These are phyloP conservation scores for Bryconaethiops microstoma DNA, from an alignment of 2,797 vertebrate genomes.

Conservation along the genomic window DNA sequence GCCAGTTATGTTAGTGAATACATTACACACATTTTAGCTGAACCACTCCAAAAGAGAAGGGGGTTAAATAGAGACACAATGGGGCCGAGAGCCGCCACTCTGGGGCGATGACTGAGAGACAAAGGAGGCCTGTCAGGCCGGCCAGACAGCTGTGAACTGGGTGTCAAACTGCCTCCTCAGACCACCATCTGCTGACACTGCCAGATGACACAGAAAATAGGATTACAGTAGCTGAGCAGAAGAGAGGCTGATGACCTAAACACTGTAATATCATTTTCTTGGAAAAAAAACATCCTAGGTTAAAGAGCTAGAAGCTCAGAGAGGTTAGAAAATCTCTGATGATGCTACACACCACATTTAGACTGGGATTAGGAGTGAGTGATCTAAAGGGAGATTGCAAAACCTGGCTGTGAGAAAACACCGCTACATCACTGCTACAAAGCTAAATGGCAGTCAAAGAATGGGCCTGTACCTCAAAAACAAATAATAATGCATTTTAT, in stretches of 20 bases:
- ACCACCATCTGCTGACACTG: constrained; percentile 76
- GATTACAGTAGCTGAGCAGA: constrained; percentile 77
- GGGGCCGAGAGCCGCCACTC: constrained; percentile 50
- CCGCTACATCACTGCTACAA: neutral
- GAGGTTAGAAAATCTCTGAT: constrained; percentile 62
- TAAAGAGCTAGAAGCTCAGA: constrained; percentile 56
- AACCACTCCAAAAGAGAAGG: constrained; percentile 57
- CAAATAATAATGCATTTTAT: neutral
- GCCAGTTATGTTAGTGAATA: constrained; percentile 63
- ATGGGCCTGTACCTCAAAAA: neutral
- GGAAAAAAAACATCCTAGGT: constrained; percentile 56
- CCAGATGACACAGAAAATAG: constrained; percentile 82
- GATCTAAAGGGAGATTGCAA: constrained; percentile 36
- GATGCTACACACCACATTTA: constrained; percentile 36
- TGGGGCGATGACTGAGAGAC: constrained; percentile 65
- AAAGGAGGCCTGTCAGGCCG: constrained; percentile 68
- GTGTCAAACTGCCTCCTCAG: constrained; percentile 65
- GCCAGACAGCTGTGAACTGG: constrained; percentile 75
- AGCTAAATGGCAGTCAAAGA: neutral
- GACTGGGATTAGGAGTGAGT: constrained; percentile 34
- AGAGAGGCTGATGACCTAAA: constrained; percentile 76
- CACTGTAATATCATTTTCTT: constrained; percentile 77
- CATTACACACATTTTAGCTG: constrained; percentile 64
- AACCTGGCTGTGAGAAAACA: constrained; percentile 1
- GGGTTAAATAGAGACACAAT: constrained; percentile 63